phyloP scores from a whole-genome alignment of 2,888 invertebrate species.

The Lapara coniferarum region DNA sequence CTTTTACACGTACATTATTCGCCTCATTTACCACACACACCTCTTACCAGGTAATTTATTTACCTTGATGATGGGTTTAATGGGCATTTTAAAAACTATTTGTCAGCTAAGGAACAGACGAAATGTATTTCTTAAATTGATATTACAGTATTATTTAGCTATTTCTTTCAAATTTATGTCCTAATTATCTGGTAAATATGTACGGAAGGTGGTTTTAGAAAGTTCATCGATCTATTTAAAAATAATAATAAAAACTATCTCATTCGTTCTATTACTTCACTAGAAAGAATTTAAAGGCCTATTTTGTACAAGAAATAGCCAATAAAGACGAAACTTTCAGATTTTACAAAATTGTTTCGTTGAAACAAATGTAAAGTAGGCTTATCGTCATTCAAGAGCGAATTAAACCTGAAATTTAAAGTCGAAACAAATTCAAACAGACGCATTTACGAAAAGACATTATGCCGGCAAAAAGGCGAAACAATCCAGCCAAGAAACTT shows the following conservation, averaged over 20 bases:
- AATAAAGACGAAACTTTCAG: neutral
- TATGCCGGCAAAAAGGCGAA: constrained; percentile 37
- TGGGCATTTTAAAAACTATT: no score
- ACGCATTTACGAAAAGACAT: constrained; percentile 26
- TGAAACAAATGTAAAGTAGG: constrained; percentile 9
- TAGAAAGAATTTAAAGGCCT: no score
- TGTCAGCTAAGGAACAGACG: no score
- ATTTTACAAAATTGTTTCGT: constrained; percentile 1
- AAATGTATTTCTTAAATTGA: no score
- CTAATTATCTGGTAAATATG: no score
- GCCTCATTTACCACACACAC: no score
- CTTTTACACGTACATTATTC: neutral
- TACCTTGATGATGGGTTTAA: neutral
- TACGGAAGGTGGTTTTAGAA: no score
- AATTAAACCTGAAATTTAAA: constrained; percentile 20
- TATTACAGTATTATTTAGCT: no score
- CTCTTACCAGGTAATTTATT: neutral
- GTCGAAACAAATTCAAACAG: constrained; percentile 16
- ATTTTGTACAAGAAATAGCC: neutral
- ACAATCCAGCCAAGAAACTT: constrained; percentile 47
- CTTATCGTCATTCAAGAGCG: constrained; percentile 6
- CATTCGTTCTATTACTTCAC: no score
- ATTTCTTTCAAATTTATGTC: no score
- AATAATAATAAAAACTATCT: no score
- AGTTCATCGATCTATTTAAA: no score